Conservation (phyloP, 1,140 invertebrate species). For the Antheraea mylitta region DNA sequence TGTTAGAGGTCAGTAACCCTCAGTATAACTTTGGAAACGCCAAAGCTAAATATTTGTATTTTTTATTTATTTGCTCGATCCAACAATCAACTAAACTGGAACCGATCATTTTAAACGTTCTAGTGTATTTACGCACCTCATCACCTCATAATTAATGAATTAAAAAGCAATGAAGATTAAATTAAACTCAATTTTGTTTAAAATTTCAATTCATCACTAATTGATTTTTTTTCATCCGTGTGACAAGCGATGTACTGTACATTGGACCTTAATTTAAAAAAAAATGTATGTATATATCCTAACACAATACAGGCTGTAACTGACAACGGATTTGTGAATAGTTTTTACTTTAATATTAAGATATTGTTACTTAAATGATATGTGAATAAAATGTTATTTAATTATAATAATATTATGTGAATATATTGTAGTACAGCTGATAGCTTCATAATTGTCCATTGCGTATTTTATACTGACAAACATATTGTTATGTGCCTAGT, state of each 20-base stretch:
- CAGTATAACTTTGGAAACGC: too few species aligned
- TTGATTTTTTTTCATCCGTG: too few species aligned
- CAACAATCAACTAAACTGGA: too few species aligned
- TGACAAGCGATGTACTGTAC: background rate
- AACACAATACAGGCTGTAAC: slow-evolving; percentile 67
- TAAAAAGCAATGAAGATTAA: background rate
- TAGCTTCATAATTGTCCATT: slow-evolving; percentile 47
- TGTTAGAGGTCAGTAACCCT: too few species aligned
- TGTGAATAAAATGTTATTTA: slow-evolving; percentile 72
- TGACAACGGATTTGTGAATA: slow-evolving; percentile 76
- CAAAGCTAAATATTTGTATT: too few species aligned
- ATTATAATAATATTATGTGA: slow-evolving; percentile 65
- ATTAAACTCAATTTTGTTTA: background rate
- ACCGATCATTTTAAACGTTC: background rate
- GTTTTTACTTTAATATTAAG: slow-evolving; percentile 40
- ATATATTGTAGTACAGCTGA: slow-evolving; percentile 56
- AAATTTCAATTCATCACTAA: too few species aligned
- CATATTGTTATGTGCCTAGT: slow-evolving; percentile 44
- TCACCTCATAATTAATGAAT: background rate
- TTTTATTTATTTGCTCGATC: too few species aligned
- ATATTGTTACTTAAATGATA: slow-evolving; percentile 60
- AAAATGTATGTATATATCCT: slow-evolving; percentile 33
- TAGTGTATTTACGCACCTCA: background rate
- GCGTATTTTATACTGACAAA: slow-evolving; percentile 36
- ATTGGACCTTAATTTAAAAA: slow-evolving; percentile 10